Conservation (phyloP, 2,888 invertebrate genomes). For the Punctoribates punctum region DNA sequence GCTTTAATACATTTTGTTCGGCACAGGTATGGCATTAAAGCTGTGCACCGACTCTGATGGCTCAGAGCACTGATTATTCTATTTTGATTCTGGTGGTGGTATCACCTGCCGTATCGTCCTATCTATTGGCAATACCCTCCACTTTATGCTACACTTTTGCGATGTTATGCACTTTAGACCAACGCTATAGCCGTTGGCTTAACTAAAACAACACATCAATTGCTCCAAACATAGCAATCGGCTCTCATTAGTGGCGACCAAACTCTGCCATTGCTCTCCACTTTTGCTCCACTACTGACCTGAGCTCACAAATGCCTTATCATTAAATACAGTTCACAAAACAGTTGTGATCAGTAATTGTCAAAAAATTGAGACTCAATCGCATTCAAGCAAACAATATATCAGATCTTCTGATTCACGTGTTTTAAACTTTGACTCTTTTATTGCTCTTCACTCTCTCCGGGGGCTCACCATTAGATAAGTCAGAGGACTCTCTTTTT, state of each 20-base stretch:
- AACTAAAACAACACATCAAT: constrained; percentile 34
- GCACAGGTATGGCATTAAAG: constrained; percentile 2
- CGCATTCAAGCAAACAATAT: not conserved
- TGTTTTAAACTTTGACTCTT: not conserved
- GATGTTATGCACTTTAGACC: too few species aligned
- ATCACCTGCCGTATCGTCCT: constrained; percentile 28
- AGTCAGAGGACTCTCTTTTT: not conserved
- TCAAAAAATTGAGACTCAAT: constrained; percentile 6
- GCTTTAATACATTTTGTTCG: constrained; percentile 1
- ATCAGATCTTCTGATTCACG: constrained; percentile 7
- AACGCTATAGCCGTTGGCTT: not conserved
- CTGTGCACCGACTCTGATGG: not conserved
- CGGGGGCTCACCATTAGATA: not conserved
- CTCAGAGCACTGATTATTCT: not conserved
- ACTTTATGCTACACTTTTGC: constrained; percentile 2
- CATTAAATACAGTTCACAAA: constrained; percentile 22
- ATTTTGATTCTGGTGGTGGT: not conserved
- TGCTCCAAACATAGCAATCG: not conserved
- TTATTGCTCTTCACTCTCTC: constrained; percentile 14
- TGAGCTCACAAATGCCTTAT: not conserved
- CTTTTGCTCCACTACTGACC: not conserved
- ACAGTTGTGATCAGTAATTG: constrained; percentile 26
- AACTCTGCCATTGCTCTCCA: not conserved
- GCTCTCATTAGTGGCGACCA: constrained; percentile 27
- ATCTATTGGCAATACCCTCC: not conserved